phyloP scores from a whole-genome alignment of 2,113 vertebrate genomes.

The Spheniscus mendiculus region DNA sequence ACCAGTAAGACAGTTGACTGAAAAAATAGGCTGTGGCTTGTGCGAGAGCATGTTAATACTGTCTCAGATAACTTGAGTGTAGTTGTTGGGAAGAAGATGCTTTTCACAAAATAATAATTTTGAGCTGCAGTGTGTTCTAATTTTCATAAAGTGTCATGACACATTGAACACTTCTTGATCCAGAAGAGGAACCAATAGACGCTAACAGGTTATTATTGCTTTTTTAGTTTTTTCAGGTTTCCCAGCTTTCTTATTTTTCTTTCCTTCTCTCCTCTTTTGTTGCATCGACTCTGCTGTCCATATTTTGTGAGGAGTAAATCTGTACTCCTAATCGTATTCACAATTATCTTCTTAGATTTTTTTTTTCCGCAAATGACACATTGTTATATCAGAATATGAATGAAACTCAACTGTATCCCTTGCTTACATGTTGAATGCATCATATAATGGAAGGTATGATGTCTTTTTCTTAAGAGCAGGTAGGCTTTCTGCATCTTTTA shows the following conservation, averaged over 20 bases:
- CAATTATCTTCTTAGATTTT: accelerated
- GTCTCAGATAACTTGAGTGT: background rate
- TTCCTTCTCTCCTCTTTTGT: background rate
- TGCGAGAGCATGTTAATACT: background rate
- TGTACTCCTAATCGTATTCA: background rate
- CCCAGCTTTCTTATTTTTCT: background rate
- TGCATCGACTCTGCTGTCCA: background rate
- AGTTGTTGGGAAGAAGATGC: background rate
- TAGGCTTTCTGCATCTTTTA: background rate
- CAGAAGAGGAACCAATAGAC: background rate
- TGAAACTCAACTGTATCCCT: background rate
- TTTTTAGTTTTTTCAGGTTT: background rate
- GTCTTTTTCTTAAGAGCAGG: background rate
- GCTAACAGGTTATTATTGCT: background rate
- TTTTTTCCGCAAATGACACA: background rate
- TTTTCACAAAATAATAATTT: background rate
- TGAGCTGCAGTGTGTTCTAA: background rate
- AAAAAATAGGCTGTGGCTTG: background rate
- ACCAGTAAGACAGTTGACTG: background rate
- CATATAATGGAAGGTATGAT: background rate
- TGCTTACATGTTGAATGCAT: background rate
- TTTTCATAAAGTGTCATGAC: background rate
- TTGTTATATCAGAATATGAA: background rate
- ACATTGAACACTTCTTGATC: background rate
- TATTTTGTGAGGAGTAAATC: background rate